A percentile compares a stretch with the other conserved stretches of the same genome.
These are phyloP conservation scores for Scolopax bukidnonensis DNA, from an alignment of 2,797 vertebrate species.

Conservation along the genomic window DNA sequence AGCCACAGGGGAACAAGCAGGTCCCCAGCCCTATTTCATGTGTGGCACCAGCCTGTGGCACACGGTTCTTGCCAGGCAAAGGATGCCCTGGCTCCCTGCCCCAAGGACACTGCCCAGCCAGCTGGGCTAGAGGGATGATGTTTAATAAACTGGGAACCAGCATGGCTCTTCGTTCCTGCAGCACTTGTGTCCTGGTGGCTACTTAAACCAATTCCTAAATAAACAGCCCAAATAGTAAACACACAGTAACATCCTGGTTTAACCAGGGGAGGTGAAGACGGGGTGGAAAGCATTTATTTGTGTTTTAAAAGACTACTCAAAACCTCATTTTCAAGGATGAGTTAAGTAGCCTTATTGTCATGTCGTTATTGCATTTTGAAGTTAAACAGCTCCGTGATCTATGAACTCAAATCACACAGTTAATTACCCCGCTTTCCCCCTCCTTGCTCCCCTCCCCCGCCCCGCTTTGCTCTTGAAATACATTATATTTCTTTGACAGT, in stretches of 20 bases:
- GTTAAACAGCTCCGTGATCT: slow-evolving; percentile 70
- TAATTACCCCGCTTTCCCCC: slow-evolving; percentile 69
- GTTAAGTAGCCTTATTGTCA: slow-evolving; percentile 44
- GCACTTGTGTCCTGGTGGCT: neutral
- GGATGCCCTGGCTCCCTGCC: neutral
- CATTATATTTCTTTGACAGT: slow-evolving; percentile 74
- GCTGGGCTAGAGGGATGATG: accelerated
- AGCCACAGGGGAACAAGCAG: accelerated
- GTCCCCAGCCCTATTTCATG: neutral
- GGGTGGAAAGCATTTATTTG: neutral
- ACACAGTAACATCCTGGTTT: neutral
- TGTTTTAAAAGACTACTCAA: neutral
- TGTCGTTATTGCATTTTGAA: slow-evolving; percentile 63
- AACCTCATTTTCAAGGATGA: slow-evolving; percentile 45
- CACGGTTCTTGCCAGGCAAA: accelerated
- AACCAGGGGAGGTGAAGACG: neutral
- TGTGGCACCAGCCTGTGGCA: neutral
- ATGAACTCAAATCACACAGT: slow-evolving; percentile 71
- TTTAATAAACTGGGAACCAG: neutral
- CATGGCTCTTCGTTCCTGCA: neutral
- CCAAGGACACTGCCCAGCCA: neutral
- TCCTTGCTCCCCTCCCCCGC: slow-evolving; percentile 1
- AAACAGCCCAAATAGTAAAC: neutral
- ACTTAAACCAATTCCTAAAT: neutral
- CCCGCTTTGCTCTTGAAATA: slow-evolving; percentile 62